These are phyloP conservation scores for Thalpophila matura DNA, from an alignment of 2,888 invertebrate species.

Conservation along the genomic window DNA sequence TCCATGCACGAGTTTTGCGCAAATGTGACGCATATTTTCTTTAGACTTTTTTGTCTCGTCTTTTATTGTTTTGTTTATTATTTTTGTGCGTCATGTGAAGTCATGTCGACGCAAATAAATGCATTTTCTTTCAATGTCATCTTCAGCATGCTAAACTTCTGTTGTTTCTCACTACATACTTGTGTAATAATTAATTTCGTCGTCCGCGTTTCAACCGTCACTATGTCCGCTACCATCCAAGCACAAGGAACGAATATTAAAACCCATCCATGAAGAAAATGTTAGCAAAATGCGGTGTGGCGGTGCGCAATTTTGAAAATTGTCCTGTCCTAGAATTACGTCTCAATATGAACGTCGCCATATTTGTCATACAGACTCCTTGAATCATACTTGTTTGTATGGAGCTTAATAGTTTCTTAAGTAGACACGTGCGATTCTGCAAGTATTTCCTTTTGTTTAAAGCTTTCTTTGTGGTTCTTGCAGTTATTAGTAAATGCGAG, in stretches of 20 bases:
- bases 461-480: neutral
- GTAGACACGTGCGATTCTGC: neutral
- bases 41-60: no score
- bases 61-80: no score
- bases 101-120: no score
- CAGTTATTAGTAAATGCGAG: neutral
- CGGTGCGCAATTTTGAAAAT: conserved; percentile 68
- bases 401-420: conserved; percentile 9
- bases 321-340: conserved; percentile 53
- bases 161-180: neutral
- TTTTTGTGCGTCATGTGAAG: no score
- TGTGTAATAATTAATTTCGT: neutral
- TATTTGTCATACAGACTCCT: conserved; percentile 28
- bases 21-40: no score
- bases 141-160: no score
- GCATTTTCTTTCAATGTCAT: no score
- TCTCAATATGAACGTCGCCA: conserved; percentile 31
- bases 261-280: conserved; percentile 69
- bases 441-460: neutral
- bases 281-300: conserved; percentile 62
- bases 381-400: conserved; percentile 7
- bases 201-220: conserved; percentile 32
- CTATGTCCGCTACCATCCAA: conserved; percentile 28
- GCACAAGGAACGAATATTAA: conserved; percentile 73
- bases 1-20: no score